Evolutionary conservation across 2,797 vertebrate genomes (phyloP).

Genomic region (Alauda arvensis): DNA sequence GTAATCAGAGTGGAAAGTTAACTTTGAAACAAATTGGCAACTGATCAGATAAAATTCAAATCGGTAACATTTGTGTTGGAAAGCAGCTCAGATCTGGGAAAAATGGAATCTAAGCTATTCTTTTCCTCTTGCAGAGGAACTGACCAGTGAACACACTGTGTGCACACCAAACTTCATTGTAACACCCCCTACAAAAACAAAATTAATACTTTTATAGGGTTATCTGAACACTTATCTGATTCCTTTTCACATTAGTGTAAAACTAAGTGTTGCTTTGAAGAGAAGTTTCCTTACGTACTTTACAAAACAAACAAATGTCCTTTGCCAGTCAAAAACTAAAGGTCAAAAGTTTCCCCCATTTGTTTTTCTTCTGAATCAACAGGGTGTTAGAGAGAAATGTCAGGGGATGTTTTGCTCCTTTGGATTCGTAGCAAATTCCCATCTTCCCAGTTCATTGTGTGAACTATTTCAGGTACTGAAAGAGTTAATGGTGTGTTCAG

Average conservation of each 20-base stretch:
- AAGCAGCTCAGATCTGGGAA: conserved; percentile 58
- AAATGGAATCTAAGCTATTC: conserved; percentile 60
- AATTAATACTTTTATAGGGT: conserved; percentile 5
- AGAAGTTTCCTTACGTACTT: conserved; percentile 25
- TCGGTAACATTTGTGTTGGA: conserved; percentile 67
- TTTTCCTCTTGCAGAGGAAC: conserved; percentile 41
- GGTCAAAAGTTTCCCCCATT: conserved; percentile 7
- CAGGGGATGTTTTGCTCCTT: not conserved
- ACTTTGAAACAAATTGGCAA: conserved; percentile 67
- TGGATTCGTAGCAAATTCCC: not conserved
- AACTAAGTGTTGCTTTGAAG: conserved; percentile 35
- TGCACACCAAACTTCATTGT: not conserved
- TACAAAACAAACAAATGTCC: conserved; percentile 7
- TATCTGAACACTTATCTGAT: conserved; percentile 27
- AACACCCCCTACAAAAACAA: conserved; percentile 18
- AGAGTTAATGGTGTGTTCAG: conserved; percentile 67
- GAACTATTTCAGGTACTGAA: conserved; percentile 39
- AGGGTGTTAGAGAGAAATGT: not conserved
- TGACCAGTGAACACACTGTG: conserved; percentile 19
- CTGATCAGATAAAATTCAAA: conserved; percentile 67
- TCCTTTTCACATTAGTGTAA: conserved; percentile 20
- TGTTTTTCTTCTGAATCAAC: conserved; percentile 13
- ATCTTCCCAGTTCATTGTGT: not conserved
- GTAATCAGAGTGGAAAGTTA: conserved; percentile 67
- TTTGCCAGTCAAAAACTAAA: conserved; percentile 27